Conservation (phyloP, 2,888 invertebrate species). For the Nebria salina region DNA sequence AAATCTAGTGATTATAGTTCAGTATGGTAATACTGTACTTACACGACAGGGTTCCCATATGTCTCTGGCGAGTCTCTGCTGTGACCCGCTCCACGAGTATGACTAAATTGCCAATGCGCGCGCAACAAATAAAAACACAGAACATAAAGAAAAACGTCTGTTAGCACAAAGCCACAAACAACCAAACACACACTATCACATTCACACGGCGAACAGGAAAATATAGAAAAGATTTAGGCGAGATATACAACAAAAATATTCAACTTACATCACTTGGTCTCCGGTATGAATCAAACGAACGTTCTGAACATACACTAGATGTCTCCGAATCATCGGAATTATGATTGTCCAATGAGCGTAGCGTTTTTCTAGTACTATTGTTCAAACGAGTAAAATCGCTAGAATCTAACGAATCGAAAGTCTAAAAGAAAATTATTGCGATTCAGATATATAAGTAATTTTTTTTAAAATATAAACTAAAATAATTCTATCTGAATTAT, state of each 20-base stretch:
- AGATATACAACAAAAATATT: neutral
- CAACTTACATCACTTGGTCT: slow-evolving; percentile 81
- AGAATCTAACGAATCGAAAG: slow-evolving; percentile 54
- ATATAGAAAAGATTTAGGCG: neutral
- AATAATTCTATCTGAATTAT: neutral
- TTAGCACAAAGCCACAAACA: slow-evolving; percentile 18
- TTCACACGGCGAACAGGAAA: neutral
- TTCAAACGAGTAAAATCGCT: slow-evolving; percentile 55
- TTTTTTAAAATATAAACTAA: neutral
- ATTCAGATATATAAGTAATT: neutral
- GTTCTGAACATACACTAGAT: slow-evolving; percentile 93
- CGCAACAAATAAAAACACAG: slow-evolving; percentile 23
- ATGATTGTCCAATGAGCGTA: slow-evolving; percentile 72
- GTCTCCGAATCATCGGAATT: slow-evolving; percentile 88
- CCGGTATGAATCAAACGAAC: slow-evolving; percentile 84
- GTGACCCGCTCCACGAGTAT: slow-evolving; percentile 85
- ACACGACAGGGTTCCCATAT: slow-evolving; percentile 67
- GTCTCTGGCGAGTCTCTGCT: slow-evolving; percentile 75
- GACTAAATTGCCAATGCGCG: slow-evolving; percentile 66
- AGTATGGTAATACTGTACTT: slow-evolving; percentile 53
- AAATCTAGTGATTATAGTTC: neutral
- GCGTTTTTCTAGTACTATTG: slow-evolving; percentile 57
- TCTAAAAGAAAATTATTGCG: slow-evolving; percentile 53
- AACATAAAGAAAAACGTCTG: slow-evolving; percentile 39
- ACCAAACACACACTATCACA: slow-evolving; percentile 4